Evolutionary conservation across 2,797 vertebrate genomes (phyloP), one percentile per base, ranked within the genome.

Genomic region (Sebastes aleutianus): DNA sequence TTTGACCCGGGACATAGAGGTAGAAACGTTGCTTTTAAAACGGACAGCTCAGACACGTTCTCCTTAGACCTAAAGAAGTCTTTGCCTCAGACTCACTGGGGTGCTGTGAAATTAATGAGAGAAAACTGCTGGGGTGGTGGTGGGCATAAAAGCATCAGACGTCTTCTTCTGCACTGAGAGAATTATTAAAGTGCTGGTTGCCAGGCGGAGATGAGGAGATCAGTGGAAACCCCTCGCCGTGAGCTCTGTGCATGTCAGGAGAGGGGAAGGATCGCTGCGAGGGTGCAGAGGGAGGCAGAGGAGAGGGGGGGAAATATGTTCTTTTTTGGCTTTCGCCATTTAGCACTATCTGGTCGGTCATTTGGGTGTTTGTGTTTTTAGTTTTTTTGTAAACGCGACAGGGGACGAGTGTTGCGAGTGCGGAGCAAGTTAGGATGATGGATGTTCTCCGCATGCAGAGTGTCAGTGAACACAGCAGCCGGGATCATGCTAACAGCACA

Each of bases 131-230:
- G 78, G 84, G 85, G 82, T 78, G 80, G 84, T 74, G 87, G 85
- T 81, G 79, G 80, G 84, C 75, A 89, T 78, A 71, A 86, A 89
- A 75, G 90, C 84, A 74, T 89, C 89, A 87, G 50, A 82, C 75
- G 58, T 83, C 68, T 77, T 71, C 81, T 76, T 76, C 70, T 83
- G 63, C 91, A 75, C 91, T 89, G 86, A 93, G 90, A 91, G 90
- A 92, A 93, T 93, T 91, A 92, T 94, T 93, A 81, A 94, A 91
- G 85, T 69, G 71, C 77, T 63, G 74, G 72, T 89, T 89, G 86
- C 85, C 87, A 65, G 79, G 83, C 83, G 75, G 79, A 84, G 89
- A 89, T 73, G 72, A 78, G 85, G 66, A 87, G 79, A 89, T 88
- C 86, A 88, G 88, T 87, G 85, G 79, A 67, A 83, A 66, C 68